A percentile compares a stretch with the other conserved stretches of the same genome.
These are phyloP conservation scores for Anniella stebbinsi DNA, from an alignment of 2,797 vertebrate genomes.

Conservation along the genomic window DNA sequence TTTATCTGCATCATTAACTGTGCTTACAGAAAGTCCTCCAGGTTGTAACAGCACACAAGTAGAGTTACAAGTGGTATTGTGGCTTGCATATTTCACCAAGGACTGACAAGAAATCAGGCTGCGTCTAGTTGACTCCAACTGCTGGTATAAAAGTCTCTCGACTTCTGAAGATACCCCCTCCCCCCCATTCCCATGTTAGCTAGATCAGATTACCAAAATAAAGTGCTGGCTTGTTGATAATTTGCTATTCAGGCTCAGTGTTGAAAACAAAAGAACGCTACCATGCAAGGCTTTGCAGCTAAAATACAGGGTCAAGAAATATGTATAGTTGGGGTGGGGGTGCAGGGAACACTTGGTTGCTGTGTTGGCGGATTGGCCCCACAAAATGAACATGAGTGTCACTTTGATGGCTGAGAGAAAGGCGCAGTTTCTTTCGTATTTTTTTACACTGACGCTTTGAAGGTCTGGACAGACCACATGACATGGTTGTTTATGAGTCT, in stretches of 20 bases:
- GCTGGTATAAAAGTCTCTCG: not conserved
- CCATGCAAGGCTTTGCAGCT: not conserved
- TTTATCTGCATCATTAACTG: not conserved
- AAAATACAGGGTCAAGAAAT: not conserved
- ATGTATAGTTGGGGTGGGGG: not conserved
- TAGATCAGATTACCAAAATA: not conserved
- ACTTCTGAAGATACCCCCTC: not conserved
- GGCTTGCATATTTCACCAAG: not conserved
- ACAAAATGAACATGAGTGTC: not conserved
- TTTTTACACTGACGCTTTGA: constrained; percentile 13
- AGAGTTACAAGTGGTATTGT: not conserved
- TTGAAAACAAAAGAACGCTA: not conserved
- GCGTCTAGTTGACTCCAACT: not conserved
- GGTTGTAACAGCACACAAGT: not conserved
- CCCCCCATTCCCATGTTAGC: not conserved
- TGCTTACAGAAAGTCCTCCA: rapidly evolving
- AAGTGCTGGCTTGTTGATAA: too few species aligned
- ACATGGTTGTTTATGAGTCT: constrained; percentile 66
- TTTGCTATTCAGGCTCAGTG: not conserved
- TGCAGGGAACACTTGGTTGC: not conserved
- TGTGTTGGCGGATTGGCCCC: too few species aligned
- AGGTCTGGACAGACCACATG: constrained; percentile 44
- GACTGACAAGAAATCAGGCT: not conserved
- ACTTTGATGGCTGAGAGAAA: constrained; percentile 28
- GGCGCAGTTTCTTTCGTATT: constrained; percentile 12